Evolutionary conservation across 2,797 vertebrate genomes (phyloP).

Genomic region (Hemibagrus guttatus): DNA sequence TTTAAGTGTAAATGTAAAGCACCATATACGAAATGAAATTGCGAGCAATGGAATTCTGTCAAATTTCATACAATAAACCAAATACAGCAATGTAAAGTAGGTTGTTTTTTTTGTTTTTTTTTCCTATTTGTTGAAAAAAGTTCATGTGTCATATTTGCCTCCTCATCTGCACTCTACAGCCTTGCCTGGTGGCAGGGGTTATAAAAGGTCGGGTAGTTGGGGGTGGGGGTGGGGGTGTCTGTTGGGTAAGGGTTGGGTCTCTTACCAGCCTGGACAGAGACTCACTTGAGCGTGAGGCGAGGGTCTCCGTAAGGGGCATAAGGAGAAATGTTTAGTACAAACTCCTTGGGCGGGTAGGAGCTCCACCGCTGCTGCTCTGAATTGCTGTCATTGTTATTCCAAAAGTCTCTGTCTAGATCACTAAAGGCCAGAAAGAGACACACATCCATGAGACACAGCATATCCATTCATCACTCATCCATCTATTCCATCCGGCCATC

Average conservation of each 20-base stretch:
- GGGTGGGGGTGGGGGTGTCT: conserved; percentile 24
- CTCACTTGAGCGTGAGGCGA: conserved; percentile 99
- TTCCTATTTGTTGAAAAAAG: neutral
- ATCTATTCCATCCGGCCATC: conserved; percentile 62
- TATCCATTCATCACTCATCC: conserved; percentile 71
- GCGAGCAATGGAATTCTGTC: neutral
- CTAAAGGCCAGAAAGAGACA: conserved; percentile 92
- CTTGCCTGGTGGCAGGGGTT: conserved; percentile 46
- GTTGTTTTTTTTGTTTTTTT: neutral
- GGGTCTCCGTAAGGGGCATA: conserved; percentile 99
- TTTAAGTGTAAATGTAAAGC: neutral
- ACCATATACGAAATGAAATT: neutral
- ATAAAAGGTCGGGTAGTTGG: conserved; percentile 20
- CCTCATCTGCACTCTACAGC: conserved; percentile 49
- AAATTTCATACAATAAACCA: conserved; percentile 10
- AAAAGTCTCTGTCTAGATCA: conserved; percentile 99
- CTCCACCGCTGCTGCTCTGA: conserved; percentile 99
- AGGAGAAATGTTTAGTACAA: conserved; percentile 99
- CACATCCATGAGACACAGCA: conserved; percentile 85
- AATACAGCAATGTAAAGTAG: neutral
- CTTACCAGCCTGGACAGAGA: conserved; percentile 88
- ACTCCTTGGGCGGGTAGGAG: conserved; percentile 99
- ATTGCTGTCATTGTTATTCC: conserved; percentile 99
- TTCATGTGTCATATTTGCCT: conserved; percentile 4
- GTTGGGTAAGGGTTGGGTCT: conserved; percentile 73